Evolutionary conservation across 2,113 vertebrate species (phyloP), one percentile per base, ranked within the genome.

Genomic region (Echinops telfairi): DNA sequence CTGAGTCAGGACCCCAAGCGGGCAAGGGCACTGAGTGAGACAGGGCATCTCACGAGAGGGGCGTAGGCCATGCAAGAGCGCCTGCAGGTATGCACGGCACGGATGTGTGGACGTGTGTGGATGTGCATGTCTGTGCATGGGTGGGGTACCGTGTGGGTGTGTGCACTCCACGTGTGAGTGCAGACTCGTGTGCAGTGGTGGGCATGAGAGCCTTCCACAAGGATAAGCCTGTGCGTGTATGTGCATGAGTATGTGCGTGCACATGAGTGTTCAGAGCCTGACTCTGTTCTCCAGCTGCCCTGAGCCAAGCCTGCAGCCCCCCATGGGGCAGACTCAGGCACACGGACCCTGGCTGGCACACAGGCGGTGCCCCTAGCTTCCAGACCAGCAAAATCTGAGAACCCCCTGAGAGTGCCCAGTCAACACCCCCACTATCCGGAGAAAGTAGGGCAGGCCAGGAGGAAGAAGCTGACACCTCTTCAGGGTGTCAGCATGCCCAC

Each of bases 61-160:
- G 6, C 66, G 22, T 14, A 31, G 83, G 27, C 60, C 29, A 0
- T 47, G 87, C 82, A 33, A 77, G 89, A n/a, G 60, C n/a, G 40
- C 0, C 0, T 16, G 14, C 23, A 6, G 17, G 33, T 3, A 1
- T 19, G 40, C 40, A 33, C 38, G 2, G 20, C 19, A 22, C 1
- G 5, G 17, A 36, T 0, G 0, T 38, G 4, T 73, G 19, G 79
- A n/a, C 22, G 9, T 22, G 47, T 25, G 3, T 4, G 3, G 40
- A 7, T 40, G 40, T 40, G 40, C 14, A 11, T 1, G 25, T 66
- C 25, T 66, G 64, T 29, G 15, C 64, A 29, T 58, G 15, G 64
- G 33, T 31, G 11, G 31, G 3, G 31, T 31, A 6, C 64, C 23
- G 7, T 29, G 64, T n/a, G 70, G 4, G n/a, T 6, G n/a, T 20